phyloP scores from a whole-genome alignment of 2,888 invertebrate genomes.

The Sesamia inferens region DNA sequence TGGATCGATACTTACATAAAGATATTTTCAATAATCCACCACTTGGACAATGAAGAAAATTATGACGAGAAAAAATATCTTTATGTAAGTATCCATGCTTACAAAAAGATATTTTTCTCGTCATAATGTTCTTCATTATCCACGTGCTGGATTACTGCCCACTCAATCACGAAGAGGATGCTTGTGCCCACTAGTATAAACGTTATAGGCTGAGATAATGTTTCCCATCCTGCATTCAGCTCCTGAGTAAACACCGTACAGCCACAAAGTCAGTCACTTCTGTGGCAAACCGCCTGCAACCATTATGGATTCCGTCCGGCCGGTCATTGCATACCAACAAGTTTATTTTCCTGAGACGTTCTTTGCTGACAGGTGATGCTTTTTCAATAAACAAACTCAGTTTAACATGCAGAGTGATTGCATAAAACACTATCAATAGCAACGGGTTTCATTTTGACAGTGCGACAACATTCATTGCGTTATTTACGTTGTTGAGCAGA shows the following conservation, averaged over 20 bases:
- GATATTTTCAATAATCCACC: too few species aligned
- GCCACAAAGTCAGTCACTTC: slow-evolving; percentile 15
- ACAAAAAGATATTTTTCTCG: neutral
- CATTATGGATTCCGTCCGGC: slow-evolving; percentile 21
- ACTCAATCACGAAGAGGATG: neutral
- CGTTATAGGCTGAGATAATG: neutral
- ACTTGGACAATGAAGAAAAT: too few species aligned
- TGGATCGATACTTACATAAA: too few species aligned
- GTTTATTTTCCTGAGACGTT: slow-evolving; percentile 25
- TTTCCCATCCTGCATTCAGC: neutral
- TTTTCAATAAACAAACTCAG: slow-evolving; percentile 9
- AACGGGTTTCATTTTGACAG: too few species aligned
- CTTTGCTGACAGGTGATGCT: neutral
- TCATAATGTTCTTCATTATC: neutral
- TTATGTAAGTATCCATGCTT: too few species aligned
- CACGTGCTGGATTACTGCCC: neutral
- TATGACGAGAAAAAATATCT: too few species aligned
- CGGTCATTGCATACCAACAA: slow-evolving; percentile 42
- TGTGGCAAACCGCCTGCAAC: slow-evolving; percentile 27
- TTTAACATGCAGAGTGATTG: neutral
- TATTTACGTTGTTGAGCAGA: too few species aligned
- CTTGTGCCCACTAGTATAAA: neutral
- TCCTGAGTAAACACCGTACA: slow-evolving; percentile 12
- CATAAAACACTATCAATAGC: too few species aligned
- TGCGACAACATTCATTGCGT: too few species aligned